phyloP scores from a whole-genome alignment of 2,797 vertebrate genomes.

The Diplodus sargus region DNA sequence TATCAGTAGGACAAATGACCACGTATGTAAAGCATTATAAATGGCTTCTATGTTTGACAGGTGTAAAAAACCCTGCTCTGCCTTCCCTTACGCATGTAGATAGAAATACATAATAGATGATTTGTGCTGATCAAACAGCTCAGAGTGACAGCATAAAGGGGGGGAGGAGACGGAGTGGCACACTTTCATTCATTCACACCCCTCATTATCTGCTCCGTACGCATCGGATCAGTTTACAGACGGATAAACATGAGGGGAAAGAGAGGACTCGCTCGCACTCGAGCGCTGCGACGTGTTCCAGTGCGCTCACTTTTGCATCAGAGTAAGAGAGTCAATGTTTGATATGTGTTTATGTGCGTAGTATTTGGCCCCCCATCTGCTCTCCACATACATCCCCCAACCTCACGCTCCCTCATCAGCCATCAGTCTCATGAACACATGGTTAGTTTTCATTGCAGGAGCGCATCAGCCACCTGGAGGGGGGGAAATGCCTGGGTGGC shows the following conservation, averaged over 20 bases:
- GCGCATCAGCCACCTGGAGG: slow-evolving; percentile 63
- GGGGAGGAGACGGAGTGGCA: slow-evolving; percentile 23
- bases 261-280: slow-evolving; percentile 12
- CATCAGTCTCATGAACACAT: slow-evolving; percentile 64
- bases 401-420: slow-evolving; percentile 27
- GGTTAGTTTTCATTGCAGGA: slow-evolving; percentile 52
- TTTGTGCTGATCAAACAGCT: slow-evolving; percentile 49
- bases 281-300: background rate
- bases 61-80: background rate
- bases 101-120: slow-evolving; percentile 35
- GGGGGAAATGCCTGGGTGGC: slow-evolving; percentile 49
- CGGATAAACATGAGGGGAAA: background rate
- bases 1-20: background rate
- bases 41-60: background rate
- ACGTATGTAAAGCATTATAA: background rate
- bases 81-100: background rate
- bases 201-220: slow-evolving; percentile 32
- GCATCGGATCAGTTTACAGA: slow-evolving; percentile 20
- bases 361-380: slow-evolving; percentile 40
- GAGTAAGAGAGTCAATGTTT: slow-evolving; percentile 8
- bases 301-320: background rate
- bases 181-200: slow-evolving; percentile 38
- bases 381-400: background rate
- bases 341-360: slow-evolving; percentile 11
- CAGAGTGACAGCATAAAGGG: slow-evolving; percentile 15